phyloP scores from a whole-genome alignment of 2,888 invertebrate genomes.

The Miltochrista miniata region DNA sequence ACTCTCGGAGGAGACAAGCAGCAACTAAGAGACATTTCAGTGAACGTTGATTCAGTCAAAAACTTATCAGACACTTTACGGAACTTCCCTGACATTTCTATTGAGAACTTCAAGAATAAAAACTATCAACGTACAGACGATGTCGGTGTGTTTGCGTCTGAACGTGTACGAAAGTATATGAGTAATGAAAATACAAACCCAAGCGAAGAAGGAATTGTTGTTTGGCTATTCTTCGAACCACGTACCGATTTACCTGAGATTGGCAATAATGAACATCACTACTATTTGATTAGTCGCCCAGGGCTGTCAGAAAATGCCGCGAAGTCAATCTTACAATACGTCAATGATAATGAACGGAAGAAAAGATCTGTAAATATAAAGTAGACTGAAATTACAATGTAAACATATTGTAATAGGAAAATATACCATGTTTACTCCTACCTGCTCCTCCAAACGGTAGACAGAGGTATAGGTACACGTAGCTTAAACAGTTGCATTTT shows the following conservation, averaged over 20 bases:
- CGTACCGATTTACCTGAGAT: background rate
- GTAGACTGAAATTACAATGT: background rate
- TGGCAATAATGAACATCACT: background rate
- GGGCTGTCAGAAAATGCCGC: background rate
- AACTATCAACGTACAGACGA: background rate
- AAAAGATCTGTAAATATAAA: background rate
- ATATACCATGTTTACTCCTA: too few relatives aligned
- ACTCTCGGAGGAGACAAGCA: slow-evolving; percentile 1
- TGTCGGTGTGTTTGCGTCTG: slow-evolving; percentile 4
- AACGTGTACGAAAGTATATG: slow-evolving; percentile 1
- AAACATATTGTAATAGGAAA: too few relatives aligned
- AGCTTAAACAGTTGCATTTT: too few relatives aligned
- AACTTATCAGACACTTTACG: background rate
- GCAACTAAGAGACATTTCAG: slow-evolving; percentile 5
- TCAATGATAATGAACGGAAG: background rate
- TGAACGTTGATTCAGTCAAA: background rate
- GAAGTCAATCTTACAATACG: background rate
- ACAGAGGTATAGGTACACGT: too few relatives aligned
- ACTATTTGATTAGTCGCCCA: background rate
- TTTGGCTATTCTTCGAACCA: background rate
- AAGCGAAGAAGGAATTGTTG: background rate
- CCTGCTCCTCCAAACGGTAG: too few relatives aligned
- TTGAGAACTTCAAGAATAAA: background rate
- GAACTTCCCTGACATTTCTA: background rate
- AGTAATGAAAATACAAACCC: background rate